Evolutionary conservation across 1,140 invertebrate species (phyloP), one percentile per base, ranked within the genome.

Genomic region (Nasonia vitripennis): DNA sequence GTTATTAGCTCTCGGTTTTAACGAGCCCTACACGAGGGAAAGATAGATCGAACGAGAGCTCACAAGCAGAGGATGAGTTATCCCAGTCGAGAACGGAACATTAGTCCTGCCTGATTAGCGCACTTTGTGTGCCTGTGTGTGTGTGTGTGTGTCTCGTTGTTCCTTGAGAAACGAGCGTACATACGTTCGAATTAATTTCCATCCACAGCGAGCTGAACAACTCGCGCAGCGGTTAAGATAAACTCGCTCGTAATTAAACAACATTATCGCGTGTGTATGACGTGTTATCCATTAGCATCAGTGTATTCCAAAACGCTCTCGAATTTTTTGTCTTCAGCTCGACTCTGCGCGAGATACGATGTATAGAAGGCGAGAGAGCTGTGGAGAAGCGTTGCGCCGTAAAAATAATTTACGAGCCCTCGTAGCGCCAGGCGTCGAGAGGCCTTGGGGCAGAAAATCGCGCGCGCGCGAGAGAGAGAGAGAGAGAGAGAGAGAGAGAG

Each of bases 331-430:
- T 55, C 12, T 1, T 45, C 41, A 2, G 0, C 41, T 27, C 27
- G 27, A 27, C 27, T 27, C 27, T 27, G 41, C 41, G 41, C 7
- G 41, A 67, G 14, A 67, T 20, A 67, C 62, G n/a, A 20, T n/a
- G 62, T 51, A 31, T 23, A 51, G 27, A 41, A 75, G 27, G 14
- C 4, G 37, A 74, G 34, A 37, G 34, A 37, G 41, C 0, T 27
- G 27, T 1, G 41, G 4, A 79, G 48, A 79, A 62, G 23, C 17
- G 51, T 3, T 20, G 31, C 11, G 31, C 48, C 34, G 27, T 45
- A 41, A 73, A 73, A 73, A 81, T 81, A 81, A 81, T 81, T 81
- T 81, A 81, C 68, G 80, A 81, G 23, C 80, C 45, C 31, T 75
- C 73, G 37, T 45, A 41, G 73, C 73, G 73, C 51, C 68, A 34